phyloP scores from a whole-genome alignment of 2,888 invertebrate species.

The Heliconius hortense region DNA sequence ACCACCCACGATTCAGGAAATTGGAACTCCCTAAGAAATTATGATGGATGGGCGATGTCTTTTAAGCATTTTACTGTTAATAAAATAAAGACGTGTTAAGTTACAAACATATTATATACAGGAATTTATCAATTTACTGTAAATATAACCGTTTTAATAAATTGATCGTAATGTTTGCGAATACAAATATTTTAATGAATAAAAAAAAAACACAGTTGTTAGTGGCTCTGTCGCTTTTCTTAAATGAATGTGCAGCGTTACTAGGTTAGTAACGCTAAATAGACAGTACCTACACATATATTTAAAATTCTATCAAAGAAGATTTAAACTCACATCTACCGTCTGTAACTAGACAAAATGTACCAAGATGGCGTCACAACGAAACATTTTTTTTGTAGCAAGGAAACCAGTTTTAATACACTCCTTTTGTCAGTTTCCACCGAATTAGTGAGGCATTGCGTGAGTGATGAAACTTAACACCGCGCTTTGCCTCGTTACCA shows the following conservation, averaged over 20 bases:
- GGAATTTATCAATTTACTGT: conserved; percentile 20
- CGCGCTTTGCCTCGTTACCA: too few relatives aligned
- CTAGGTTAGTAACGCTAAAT: too few relatives aligned
- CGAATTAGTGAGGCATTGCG: too few relatives aligned
- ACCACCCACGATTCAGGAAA: conserved; percentile 23
- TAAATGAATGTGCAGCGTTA: too few relatives aligned
- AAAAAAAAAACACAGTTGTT: too few relatives aligned
- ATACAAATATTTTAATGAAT: neutral
- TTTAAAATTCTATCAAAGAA: neutral
- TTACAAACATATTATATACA: conserved; percentile 8
- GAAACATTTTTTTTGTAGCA: too few relatives aligned
- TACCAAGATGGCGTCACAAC: neutral
- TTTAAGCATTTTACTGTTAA: conserved; percentile 21
- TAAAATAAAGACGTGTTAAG: conserved; percentile 10
- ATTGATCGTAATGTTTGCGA: neutral
- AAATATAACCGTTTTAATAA: neutral
- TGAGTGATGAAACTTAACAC: too few relatives aligned
- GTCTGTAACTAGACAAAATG: neutral
- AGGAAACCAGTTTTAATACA: too few relatives aligned
- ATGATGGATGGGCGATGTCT: conserved; percentile 17
- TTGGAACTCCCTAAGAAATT: conserved; percentile 18
- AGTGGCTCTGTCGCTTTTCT: too few relatives aligned
- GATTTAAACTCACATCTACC: neutral
- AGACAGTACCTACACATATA: too few relatives aligned
- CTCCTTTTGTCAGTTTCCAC: too few relatives aligned